phyloP scores from a whole-genome alignment of 2,888 invertebrate species.

The Xiphydria camelus region DNA sequence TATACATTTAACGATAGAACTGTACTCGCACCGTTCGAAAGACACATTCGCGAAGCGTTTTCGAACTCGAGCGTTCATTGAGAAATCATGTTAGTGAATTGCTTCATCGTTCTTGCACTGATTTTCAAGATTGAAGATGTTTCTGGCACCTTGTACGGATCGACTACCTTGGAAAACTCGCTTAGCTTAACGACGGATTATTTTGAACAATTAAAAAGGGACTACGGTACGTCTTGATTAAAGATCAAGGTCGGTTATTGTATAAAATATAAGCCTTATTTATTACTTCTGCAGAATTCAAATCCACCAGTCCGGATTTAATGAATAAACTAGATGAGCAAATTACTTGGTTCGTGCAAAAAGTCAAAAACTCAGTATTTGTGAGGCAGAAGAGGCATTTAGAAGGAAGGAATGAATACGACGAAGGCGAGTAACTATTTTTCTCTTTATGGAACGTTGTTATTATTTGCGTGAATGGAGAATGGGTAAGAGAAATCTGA shows the following conservation, averaged over 20 bases:
- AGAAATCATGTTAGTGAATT: too few species aligned
- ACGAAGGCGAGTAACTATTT: constrained; percentile 10
- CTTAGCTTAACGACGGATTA: constrained; percentile 26
- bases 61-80: too few species aligned
- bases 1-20: too few species aligned
- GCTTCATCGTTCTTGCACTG: neutral
- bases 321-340: constrained; percentile 21
- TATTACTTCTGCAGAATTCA: constrained; percentile 17
- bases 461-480: too few species aligned
- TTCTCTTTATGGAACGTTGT: neutral
- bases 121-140: neutral
- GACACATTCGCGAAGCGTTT: too few species aligned
- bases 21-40: too few species aligned
- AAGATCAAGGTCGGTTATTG: constrained; percentile 5
- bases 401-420: too few species aligned
- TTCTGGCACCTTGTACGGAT: neutral
- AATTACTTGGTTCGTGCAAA: constrained; percentile 21
- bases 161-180: constrained; percentile 14
- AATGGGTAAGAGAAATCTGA: too few species aligned
- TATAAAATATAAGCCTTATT: neutral
- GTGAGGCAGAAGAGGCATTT: too few species aligned
- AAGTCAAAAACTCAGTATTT: constrained; percentile 12
- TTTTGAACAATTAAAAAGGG: constrained; percentile 26
- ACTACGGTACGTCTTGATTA: constrained; percentile 28
- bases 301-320: constrained; percentile 7